Base-by-base conservation (phyloP, 1,140 invertebrate species). In the Neodiprion fabricii region DNA sequence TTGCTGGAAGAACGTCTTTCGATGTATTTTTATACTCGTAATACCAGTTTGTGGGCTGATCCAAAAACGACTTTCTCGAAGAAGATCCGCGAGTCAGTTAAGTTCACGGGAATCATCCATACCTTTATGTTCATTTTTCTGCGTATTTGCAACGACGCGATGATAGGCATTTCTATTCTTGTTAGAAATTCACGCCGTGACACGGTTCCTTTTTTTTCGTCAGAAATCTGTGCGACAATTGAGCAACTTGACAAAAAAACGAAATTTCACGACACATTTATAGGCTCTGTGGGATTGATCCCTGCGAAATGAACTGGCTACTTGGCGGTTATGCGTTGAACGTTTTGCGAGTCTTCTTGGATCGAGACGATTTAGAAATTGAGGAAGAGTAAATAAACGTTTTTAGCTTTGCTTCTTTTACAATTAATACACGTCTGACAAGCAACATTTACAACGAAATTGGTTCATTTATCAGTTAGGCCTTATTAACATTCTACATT, bases 401-500 rank as follows among this genome's bases (percentile, higher is more conserved):
- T 70, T 75, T 75, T 79, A 78, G 66, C n/a, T 72, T 48, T 48
- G 9, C 28, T 72, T n/a, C 12, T 72, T 71, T 72, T 77, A 75
- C 76, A 75, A 70, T 70, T 66, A 75, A 80, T 83, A 80, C 77
- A 83, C 80, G 81, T 83, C 76, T 74, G 79, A 76, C 78, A 82
- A 85, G 84, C 83, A 78, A 78, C 83, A 80, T 73, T 79, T 78
- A 82, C 74, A 79, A 81, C 75, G 67, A 79, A 79, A 81, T 76
- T 77, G 69, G 67, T 74, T 72, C 75, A 74, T 5, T 83, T 81
- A 82, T 79, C 79, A 80, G 81, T 84, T 85, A 86, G 83, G 82
- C 84, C 84, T 86, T 86, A 85, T 81, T 75, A 79, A 78, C 79
- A 76, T 82, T 80, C 47, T 82, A 80, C 80, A n/a, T n/a, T 14